Conservation (phyloP, 2,888 invertebrate species). For the Hedychridium roseum region DNA sequence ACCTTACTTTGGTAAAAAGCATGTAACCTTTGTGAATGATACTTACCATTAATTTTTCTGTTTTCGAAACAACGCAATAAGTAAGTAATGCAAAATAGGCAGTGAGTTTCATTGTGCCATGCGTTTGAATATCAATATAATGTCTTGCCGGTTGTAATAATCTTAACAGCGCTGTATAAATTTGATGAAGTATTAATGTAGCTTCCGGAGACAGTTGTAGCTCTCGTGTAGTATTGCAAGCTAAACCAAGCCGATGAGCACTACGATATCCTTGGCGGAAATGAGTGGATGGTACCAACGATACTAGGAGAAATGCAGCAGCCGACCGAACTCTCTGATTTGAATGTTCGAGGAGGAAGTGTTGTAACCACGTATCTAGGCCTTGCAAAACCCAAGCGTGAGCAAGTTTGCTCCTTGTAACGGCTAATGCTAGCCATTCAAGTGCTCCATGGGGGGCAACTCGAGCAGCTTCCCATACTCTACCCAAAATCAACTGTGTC, state of each 20-base stretch:
- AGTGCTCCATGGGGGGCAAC: slow-evolving; percentile 90
- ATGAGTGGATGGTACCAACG: slow-evolving; percentile 88
- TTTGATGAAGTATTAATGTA: slow-evolving; percentile 70
- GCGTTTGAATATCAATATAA: slow-evolving; percentile 85
- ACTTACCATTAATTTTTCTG: slow-evolving; percentile 90
- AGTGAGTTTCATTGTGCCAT: slow-evolving; percentile 90
- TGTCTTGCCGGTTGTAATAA: slow-evolving; percentile 84
- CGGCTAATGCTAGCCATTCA: slow-evolving; percentile 84
- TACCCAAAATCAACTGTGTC: slow-evolving; percentile 85
- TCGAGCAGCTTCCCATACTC: slow-evolving; percentile 91
- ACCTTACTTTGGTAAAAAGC: not conserved
- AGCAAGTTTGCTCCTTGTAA: slow-evolving; percentile 87
- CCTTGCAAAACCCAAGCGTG: slow-evolving; percentile 92
- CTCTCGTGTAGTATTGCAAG: slow-evolving; percentile 64
- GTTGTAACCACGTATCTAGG: slow-evolving; percentile 91
- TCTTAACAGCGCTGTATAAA: slow-evolving; percentile 78
- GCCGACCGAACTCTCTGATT: slow-evolving; percentile 90
- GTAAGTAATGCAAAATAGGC: slow-evolving; percentile 92
- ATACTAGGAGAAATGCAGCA: slow-evolving; percentile 88
- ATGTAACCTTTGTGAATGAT: not conserved
- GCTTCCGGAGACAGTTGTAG: slow-evolving; percentile 66
- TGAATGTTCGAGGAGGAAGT: slow-evolving; percentile 83
- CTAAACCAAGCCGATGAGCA: slow-evolving; percentile 68
- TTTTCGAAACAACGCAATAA: slow-evolving; percentile 88
- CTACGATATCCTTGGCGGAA: slow-evolving; percentile 87